A percentile compares a stretch with the other conserved stretches of the same genome.
Evolutionary conservation across 2,888 invertebrate species (phyloP).

Genomic region (Seira ritae): DNA sequence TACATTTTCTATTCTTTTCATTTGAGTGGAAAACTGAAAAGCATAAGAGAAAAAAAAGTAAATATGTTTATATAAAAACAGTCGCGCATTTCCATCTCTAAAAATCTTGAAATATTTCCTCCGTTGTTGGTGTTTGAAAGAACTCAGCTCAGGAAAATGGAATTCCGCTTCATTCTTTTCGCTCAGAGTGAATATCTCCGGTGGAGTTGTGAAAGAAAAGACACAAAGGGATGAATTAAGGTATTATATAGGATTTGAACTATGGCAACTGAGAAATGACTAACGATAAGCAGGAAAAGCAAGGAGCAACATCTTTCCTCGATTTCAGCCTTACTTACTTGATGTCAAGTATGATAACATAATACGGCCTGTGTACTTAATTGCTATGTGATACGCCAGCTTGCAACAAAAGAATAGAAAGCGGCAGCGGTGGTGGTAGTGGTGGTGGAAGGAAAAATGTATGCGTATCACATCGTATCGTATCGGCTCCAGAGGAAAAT

Average conservation of each 20-base stretch:
- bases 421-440: too few relatives aligned
- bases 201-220: not conserved
- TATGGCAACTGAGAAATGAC: constrained; percentile 11
- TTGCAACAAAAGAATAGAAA: not conserved
- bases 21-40: constrained; percentile 4
- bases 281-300: not conserved
- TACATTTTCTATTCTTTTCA: not conserved
- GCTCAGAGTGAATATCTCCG: not conserved
- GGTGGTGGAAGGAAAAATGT: not conserved
- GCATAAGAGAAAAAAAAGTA: constrained; percentile 11
- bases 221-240: constrained; percentile 9
- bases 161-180: constrained; percentile 6
- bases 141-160: not conserved
- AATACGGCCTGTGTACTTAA: constrained; percentile 13
- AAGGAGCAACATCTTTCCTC: not conserved
- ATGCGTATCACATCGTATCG: not conserved
- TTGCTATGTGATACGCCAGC: constrained; percentile 11
- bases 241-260: constrained; percentile 16
- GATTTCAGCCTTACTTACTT: constrained; percentile 8
- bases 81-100: not conserved
- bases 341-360: constrained; percentile 16
- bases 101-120: not conserved
- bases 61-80: constrained; percentile 7
- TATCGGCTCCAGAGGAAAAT: constrained; percentile 32
- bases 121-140: not conserved